phyloP scores from a whole-genome alignment of 2,113 vertebrate species.

The Ptilorrhoa leucosticta region DNA sequence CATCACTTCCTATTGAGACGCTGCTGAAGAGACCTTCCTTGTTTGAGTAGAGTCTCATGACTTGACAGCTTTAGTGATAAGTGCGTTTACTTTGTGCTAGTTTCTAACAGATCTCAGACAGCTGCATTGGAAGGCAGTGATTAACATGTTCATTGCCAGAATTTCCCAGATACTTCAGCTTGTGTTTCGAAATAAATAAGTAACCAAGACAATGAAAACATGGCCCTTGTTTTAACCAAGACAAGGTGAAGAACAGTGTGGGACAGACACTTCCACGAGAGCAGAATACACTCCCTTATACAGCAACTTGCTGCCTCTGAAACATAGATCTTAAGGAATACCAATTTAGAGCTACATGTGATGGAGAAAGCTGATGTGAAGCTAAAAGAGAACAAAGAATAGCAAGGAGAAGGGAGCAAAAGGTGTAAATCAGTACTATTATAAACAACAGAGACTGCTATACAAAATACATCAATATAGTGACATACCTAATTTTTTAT shows the following conservation, averaged over 20 bases:
- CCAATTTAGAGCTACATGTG: not conserved
- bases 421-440: not conserved
- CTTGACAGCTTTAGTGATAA: not conserved
- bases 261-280: fast-evolving
- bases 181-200: not conserved
- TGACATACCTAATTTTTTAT: not conserved
- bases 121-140: not conserved
- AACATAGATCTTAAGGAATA: not conserved
- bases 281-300: not conserved
- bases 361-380: not conserved
- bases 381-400: not conserved
- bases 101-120: not conserved
- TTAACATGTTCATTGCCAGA: not conserved
- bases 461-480: not conserved
- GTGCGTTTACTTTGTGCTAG: not conserved
- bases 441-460: not conserved
- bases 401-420: not conserved
- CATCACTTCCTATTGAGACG: not conserved
- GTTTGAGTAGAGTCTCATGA: not conserved
- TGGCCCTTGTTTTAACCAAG: not conserved
- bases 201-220: not conserved
- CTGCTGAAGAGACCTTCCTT: not conserved
- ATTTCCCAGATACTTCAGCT: not conserved
- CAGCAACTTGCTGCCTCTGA: not conserved
- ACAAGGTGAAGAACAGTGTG: not conserved